These are phyloP conservation scores for Drosophila anomalata DNA, from an alignment of 2,888 invertebrate species.

Conservation along the genomic window DNA sequence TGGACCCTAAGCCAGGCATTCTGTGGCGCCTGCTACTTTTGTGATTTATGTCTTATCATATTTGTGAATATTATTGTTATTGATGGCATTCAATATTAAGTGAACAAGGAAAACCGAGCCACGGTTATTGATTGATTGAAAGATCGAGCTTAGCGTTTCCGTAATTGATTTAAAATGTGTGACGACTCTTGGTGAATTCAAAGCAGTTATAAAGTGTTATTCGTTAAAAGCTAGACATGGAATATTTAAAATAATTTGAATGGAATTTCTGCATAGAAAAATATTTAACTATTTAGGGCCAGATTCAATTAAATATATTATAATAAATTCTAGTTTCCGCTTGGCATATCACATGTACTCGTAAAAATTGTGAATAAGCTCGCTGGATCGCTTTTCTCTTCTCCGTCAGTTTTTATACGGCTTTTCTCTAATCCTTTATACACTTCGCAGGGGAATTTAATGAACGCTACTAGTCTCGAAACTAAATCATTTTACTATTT, in stretches of 20 bases:
- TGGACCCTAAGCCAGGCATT: constrained; percentile 51
- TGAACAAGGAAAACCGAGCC: constrained; percentile 24
- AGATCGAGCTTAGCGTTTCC: constrained; percentile 45
- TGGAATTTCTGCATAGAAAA: neutral
- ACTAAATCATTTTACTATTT: no score
- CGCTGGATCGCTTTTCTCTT: constrained; percentile 11
- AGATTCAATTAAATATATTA: neutral
- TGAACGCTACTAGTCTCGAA: no score
- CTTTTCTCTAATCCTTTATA: constrained; percentile 3
- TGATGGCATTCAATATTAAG: constrained; percentile 76
- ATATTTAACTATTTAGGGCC: neutral
- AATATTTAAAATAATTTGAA: neutral
- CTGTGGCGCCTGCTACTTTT: constrained; percentile 71
- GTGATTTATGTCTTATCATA: constrained; percentile 80
- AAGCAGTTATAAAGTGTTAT: constrained; percentile 3
- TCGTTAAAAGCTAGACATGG: neutral
- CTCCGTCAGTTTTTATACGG: constrained; percentile 32
- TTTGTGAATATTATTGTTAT: constrained; percentile 79
- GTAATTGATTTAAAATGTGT: constrained; percentile 67
- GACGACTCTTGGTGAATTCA: constrained; percentile 17
- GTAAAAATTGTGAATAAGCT: constrained; percentile 17
- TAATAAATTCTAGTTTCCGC: neutral
- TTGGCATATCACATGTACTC: constrained; percentile 24
- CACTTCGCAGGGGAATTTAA: no score
- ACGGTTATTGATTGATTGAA: constrained; percentile 67